phyloP scores from a whole-genome alignment of 64 coral and sea anemone species.

The Dendrophyllia cribrosa region DNA sequence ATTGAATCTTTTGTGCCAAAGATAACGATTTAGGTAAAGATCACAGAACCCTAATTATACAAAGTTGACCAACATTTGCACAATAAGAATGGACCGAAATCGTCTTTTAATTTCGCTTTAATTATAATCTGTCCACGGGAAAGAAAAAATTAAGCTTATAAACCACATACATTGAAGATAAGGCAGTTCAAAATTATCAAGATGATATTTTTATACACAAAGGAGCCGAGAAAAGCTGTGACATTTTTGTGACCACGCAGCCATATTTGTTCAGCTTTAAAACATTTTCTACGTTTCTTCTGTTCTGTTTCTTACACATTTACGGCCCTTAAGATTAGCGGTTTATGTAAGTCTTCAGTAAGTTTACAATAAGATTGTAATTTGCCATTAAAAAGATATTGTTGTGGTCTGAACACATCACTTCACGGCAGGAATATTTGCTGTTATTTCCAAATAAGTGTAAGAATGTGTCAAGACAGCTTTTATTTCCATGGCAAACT shows the following conservation, averaged over 20 bases:
- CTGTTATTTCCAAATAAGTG: not conserved
- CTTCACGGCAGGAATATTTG: conserved; percentile 17
- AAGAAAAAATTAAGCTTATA: not conserved
- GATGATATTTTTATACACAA: not conserved
- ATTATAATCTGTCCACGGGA: too few species aligned
- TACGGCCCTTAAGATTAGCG: conserved; percentile 2
- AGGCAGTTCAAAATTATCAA: not conserved
- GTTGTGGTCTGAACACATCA: conserved; percentile 35
- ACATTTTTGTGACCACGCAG: not conserved
- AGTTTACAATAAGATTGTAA: conserved; percentile 26
- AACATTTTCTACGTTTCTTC: not conserved
- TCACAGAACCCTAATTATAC: not conserved
- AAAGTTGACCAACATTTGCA: not conserved
- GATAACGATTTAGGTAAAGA: not conserved
- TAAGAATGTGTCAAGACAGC: not conserved
- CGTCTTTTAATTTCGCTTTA: not conserved
- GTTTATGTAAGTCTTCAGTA: conserved; percentile 11
- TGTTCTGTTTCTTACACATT: not conserved
- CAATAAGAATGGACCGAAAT: too few species aligned
- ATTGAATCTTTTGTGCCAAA: not conserved
- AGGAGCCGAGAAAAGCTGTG: not conserved
- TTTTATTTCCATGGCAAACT: not conserved
- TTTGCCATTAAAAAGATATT: conserved; percentile 38
- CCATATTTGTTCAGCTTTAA: too few species aligned
- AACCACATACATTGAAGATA: not conserved